These are phyloP conservation scores for Geococcyx californianus DNA, from an alignment of 2,113 vertebrate genomes.

Conservation along the genomic window DNA sequence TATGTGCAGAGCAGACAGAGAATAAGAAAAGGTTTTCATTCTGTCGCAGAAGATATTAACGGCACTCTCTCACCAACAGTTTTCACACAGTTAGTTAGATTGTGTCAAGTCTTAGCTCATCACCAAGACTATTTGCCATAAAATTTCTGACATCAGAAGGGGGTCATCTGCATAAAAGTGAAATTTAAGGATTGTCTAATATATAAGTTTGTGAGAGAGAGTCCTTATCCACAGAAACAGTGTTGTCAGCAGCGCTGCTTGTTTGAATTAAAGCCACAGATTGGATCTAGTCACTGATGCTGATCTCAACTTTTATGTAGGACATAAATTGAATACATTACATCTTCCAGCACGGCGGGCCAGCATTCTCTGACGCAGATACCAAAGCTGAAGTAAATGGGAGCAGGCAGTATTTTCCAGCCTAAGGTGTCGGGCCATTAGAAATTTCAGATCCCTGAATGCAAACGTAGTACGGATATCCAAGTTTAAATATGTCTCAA, in stretches of 20 bases:
- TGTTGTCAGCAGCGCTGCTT: background rate
- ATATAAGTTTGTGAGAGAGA: background rate
- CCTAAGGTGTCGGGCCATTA: background rate
- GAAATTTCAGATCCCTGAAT: background rate
- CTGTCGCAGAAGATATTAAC: background rate
- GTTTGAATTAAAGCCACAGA: background rate
- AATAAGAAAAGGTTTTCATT: background rate
- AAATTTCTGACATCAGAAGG: background rate
- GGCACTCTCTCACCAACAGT: background rate
- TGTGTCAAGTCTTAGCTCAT: background rate
- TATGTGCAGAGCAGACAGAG: background rate
- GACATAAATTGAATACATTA: constrained; percentile 19
- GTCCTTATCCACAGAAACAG: background rate
- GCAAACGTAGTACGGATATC: background rate
- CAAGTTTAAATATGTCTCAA: background rate
- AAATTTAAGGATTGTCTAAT: background rate
- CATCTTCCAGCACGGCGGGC: background rate
- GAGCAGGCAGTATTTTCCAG: background rate
- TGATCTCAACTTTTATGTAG: constrained; percentile 19
- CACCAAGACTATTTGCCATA: background rate
- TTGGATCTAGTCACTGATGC: background rate
- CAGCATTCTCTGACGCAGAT: background rate
- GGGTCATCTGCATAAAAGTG: background rate
- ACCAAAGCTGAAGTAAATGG: background rate
- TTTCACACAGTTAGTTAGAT: background rate